These are phyloP conservation scores for Pseudococcus jackbeardsleyi DNA, from an alignment of 2,888 invertebrate genomes.

Conservation along the genomic window DNA sequence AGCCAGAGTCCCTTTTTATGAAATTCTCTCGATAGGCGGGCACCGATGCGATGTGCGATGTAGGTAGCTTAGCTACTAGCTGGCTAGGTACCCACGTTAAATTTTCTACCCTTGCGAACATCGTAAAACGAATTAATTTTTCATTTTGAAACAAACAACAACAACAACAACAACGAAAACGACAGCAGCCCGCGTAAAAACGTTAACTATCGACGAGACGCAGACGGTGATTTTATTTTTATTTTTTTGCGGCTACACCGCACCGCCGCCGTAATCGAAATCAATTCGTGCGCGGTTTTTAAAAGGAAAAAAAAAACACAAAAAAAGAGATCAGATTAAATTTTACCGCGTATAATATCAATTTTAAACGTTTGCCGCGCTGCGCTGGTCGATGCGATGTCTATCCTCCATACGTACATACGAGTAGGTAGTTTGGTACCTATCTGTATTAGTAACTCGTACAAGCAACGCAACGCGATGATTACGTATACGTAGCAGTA, in stretches of 20 bases:
- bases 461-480: not conserved
- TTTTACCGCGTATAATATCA: slow-evolving; percentile 29
- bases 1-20: no score
- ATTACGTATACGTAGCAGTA: not conserved
- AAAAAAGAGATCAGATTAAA: not conserved
- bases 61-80: no score
- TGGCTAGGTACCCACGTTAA: not conserved
- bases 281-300: slow-evolving; percentile 6
- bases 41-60: no score
- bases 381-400: slow-evolving; percentile 18
- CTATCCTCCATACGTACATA: not conserved
- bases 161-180: not conserved
- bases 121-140: slow-evolving; percentile 16
- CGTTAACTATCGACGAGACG: slow-evolving; percentile 11
- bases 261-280: not conserved
- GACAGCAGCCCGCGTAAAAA: not conserved
- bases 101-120: slow-evolving; percentile 11
- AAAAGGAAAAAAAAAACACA: not conserved
- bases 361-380: not conserved
- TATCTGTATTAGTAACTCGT: not conserved
- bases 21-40: not conserved
- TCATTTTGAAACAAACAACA: slow-evolving; percentile 19
- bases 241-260: slow-evolving; percentile 6
- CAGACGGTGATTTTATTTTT: not conserved
- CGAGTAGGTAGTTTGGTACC: no score